phyloP scores from a whole-genome alignment of 2,888 invertebrate species.

The Harpagoxenus sublaevis region DNA sequence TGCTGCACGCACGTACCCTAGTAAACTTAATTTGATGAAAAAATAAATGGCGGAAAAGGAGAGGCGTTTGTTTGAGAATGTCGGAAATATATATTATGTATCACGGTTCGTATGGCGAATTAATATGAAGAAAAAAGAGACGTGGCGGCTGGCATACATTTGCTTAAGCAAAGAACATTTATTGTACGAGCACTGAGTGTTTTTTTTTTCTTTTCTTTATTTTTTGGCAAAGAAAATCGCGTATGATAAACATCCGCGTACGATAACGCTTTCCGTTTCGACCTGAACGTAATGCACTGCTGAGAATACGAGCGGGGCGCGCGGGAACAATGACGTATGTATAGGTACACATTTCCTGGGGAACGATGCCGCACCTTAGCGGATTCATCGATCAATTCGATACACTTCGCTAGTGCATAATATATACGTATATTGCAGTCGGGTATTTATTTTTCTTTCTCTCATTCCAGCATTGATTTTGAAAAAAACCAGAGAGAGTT shows the following conservation, averaged over 20 bases:
- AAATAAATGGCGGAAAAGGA: neutral
- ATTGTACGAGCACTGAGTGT: neutral
- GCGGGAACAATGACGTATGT: constrained; percentile 48
- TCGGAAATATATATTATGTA: neutral
- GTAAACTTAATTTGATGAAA: constrained; percentile 30
- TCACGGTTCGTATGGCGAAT: neutral
- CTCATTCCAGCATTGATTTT: neutral
- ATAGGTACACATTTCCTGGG: constrained; percentile 40
- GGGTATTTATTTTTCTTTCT: constrained; percentile 32
- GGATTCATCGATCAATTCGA: constrained; percentile 59
- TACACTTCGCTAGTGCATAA: constrained; percentile 56
- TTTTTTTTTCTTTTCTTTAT: constrained; percentile 19
- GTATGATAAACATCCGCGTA: constrained; percentile 53
- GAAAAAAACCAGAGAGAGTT: neutral
- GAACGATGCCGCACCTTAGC: constrained; percentile 36
- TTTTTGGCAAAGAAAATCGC: constrained; percentile 50
- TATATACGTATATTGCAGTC: constrained; percentile 30
- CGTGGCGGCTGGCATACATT: neutral
- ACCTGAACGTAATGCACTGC: constrained; percentile 64
- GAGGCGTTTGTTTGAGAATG: neutral
- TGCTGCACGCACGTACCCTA: neutral
- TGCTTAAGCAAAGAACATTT: neutral
- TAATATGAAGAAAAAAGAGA: neutral
- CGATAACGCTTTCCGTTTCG: constrained; percentile 65
- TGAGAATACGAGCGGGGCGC: constrained; percentile 24